These are phyloP conservation scores for Cottus gobio DNA, from an alignment of 2,113 vertebrate species.

Conservation along the genomic window DNA sequence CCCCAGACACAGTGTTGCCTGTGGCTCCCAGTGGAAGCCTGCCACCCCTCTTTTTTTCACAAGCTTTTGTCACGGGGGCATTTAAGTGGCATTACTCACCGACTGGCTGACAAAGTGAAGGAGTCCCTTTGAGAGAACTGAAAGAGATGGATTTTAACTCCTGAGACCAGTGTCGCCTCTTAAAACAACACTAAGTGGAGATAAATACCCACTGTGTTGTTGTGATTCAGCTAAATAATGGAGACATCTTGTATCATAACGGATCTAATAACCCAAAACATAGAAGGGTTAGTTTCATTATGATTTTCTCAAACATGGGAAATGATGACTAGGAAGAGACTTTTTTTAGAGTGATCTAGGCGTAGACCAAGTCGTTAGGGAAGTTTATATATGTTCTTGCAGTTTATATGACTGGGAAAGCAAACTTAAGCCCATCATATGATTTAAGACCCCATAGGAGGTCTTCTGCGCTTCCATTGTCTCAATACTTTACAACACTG, in stretches of 20 bases:
- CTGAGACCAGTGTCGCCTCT: slow-evolving; percentile 72
- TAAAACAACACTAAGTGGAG: slow-evolving; percentile 77
- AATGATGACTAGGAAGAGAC: background rate
- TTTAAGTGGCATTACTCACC: slow-evolving; percentile 83
- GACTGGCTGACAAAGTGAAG: slow-evolving; percentile 76
- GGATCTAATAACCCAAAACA: slow-evolving; percentile 17
- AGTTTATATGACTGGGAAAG: slow-evolving; percentile 53
- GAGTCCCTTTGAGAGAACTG: slow-evolving; percentile 75
- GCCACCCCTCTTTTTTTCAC: slow-evolving; percentile 68
- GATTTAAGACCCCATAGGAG: slow-evolving; percentile 57
- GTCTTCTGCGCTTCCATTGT: slow-evolving; percentile 66
- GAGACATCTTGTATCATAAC: slow-evolving; percentile 49
- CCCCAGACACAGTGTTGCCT: slow-evolving; percentile 78
- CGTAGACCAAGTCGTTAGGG: slow-evolving; percentile 20
- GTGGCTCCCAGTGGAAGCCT: slow-evolving; percentile 74
- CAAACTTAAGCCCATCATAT: slow-evolving; percentile 55
- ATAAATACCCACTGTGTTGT: slow-evolving; percentile 77
- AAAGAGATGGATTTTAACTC: slow-evolving; percentile 77
- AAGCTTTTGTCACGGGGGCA: slow-evolving; percentile 79
- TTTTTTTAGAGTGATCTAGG: background rate
- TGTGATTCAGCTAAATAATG: slow-evolving; percentile 42
- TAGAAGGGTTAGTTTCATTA: background rate
- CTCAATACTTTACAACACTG: slow-evolving; percentile 59
- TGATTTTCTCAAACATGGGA: background rate
- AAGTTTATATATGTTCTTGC: slow-evolving; percentile 28